phyloP scores from a whole-genome alignment of 1,140 invertebrate genomes.

The Samia ricini region DNA sequence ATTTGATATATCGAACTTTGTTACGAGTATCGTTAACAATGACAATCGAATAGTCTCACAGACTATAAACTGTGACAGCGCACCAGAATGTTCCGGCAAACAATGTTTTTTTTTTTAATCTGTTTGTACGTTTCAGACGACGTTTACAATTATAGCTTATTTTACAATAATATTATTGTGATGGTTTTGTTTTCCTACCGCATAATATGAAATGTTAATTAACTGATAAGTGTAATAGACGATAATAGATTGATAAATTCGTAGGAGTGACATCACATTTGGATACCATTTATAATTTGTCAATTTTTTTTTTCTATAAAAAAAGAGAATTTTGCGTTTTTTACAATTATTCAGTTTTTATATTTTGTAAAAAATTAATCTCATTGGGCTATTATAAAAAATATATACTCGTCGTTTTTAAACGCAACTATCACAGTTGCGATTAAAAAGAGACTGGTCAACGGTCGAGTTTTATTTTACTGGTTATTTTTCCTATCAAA shows the following conservation, averaged over 20 bases:
- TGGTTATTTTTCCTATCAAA: conserved; percentile 73
- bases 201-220: conserved; percentile 68
- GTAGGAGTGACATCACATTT: conserved; percentile 64
- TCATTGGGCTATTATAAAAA: conserved; percentile 69
- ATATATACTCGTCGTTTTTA: conserved; percentile 42
- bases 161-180: conserved; percentile 75
- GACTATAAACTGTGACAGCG: conserved; percentile 58
- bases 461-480: conserved; percentile 50
- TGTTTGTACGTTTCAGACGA: conserved; percentile 68
- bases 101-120: conserved; percentile 66
- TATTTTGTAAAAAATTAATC: conserved; percentile 54
- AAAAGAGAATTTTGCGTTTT: conserved; percentile 56
- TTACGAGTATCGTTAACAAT: conserved; percentile 16
- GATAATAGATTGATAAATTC: conserved; percentile 56
- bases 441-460: conserved; percentile 37
- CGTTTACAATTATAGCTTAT: conserved; percentile 65
- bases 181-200: conserved; percentile 76
- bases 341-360: conserved; percentile 49
- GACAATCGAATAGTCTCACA: conserved; percentile 46
- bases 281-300: conserved; percentile 58
- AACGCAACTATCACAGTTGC: conserved; percentile 4
- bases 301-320: too few relatives aligned
- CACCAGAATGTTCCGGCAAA: conserved; percentile 38
- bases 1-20: conserved; percentile 59
- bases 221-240: conserved; percentile 59